phyloP scores from a whole-genome alignment of 2,113 vertebrate species.

The Eretmochelys imbricata region DNA sequence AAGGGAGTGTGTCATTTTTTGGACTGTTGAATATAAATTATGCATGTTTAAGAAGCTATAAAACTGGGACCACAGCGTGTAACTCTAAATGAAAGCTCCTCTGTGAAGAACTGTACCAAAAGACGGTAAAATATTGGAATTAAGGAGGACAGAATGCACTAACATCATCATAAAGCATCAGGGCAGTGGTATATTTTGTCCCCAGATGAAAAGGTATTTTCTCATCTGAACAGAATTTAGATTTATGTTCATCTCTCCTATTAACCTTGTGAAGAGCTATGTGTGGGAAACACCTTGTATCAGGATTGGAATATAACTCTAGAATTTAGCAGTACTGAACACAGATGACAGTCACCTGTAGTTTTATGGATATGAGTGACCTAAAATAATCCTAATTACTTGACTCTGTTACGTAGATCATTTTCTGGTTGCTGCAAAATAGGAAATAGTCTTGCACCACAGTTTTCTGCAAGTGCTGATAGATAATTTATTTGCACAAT shows the following conservation, averaged over 20 bases:
- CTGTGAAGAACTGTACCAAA: conserved; percentile 16
- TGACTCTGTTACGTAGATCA: neutral
- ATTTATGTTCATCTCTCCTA: neutral
- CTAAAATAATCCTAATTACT: neutral
- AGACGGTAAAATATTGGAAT: neutral
- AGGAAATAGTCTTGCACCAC: rapidly evolving
- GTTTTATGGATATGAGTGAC: neutral
- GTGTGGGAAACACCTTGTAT: neutral
- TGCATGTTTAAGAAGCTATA: conserved; percentile 60
- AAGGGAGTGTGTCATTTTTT: conserved; percentile 33
- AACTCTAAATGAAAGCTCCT: conserved; percentile 28
- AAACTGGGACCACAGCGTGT: conserved; percentile 30
- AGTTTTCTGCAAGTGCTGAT: neutral
- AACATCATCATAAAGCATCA: neutral
- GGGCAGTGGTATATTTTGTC: neutral
- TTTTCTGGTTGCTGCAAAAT: neutral
- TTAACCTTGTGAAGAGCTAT: neutral
- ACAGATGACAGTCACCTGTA: neutral
- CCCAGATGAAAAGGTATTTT: neutral
- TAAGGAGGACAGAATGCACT: neutral
- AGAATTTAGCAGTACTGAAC: neutral
- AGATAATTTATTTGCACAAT: neutral
- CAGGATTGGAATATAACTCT: neutral
- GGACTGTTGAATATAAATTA: conserved; percentile 44
- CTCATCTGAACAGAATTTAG: neutral